Evolutionary conservation across 2,113 vertebrate genomes (phyloP), one percentile per base, ranked within the genome.

Genomic region (Psilopogon haemacephalus): DNA sequence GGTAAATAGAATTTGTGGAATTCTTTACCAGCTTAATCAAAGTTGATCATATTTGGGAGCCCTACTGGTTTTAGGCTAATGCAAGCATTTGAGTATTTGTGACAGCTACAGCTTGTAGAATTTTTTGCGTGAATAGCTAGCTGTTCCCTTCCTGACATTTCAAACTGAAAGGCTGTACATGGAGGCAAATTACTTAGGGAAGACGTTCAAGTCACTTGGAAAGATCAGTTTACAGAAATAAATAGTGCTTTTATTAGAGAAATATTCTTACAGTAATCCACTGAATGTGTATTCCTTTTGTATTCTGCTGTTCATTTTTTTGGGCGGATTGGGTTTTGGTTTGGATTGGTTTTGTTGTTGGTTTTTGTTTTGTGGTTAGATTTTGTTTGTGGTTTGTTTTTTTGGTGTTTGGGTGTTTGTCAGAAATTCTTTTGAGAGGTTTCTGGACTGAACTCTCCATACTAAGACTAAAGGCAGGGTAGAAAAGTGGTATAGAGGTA

Each of bases 381-480:
- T 44, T 33, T 55, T 42, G 12, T 42, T 60, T 60, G 24, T 60
- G 37, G 10, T 7, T 32, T 58, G 23, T 8, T 54, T 65, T 44
- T 62, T 35, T 14, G 70, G 63, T 60, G n/a, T 5, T 32, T 74
- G 15, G 32, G 15, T 65, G 54, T 56, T 76, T 8, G 33, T 90
- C 95, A 95, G 93, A 95, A 96, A 96, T 96, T 95, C 94, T 88
- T 96, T 86, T 91, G 79, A 42, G 88, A 96, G 79, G 59, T 94
- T 95, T 96, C 94, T 32, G 15, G 93, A 71, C 78, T 89, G 75
- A 95, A 63, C 28, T 87, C 46, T 15, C 30, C 18, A 11, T 79
- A 65, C 74, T 82, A 86, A 93, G 93, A 89, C 75, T 73, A 75
- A 88, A 89, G 71, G 52, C 74, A 85, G 91, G 88, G 91, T 82